These are phyloP conservation scores for Sphaeridia pumilis DNA, from an alignment of 2,888 invertebrate species.

Conservation along the genomic window DNA sequence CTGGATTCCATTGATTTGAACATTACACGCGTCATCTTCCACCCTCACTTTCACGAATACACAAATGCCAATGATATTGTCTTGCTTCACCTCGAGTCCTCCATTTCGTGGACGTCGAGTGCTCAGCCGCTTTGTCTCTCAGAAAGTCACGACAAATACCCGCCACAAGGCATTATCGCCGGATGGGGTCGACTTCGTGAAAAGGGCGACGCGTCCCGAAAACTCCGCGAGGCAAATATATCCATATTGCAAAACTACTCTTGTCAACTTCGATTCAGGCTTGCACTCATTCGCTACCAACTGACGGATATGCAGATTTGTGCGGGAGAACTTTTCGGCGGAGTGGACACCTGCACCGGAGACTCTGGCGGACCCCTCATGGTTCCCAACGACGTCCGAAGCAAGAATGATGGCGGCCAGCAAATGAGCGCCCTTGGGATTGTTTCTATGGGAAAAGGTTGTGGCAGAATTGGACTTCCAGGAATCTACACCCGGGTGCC, in stretches of 20 bases:
- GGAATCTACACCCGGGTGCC: slow-evolving; percentile 8
- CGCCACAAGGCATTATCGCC: slow-evolving; percentile 17
- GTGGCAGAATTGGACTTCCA: slow-evolving; percentile 9
- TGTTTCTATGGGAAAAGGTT: slow-evolving; percentile 10
- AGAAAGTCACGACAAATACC: slow-evolving; percentile 4
- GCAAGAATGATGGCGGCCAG: not conserved
- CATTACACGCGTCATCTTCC: slow-evolving; percentile 17
- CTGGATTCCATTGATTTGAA: slow-evolving; percentile 12
- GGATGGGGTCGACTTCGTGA: slow-evolving; percentile 25
- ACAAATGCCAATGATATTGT: slow-evolving; percentile 23
- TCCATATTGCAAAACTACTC: slow-evolving; percentile 3
- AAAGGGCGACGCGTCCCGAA: not conserved
- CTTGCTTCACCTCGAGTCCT: slow-evolving; percentile 18
- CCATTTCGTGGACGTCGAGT: slow-evolving; percentile 16
- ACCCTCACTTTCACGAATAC: slow-evolving; percentile 17
- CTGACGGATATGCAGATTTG: slow-evolving; percentile 13
- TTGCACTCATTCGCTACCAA: not conserved
- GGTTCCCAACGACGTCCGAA: slow-evolving; percentile 4
- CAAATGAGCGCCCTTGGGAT: slow-evolving; percentile 16
- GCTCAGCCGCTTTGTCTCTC: slow-evolving; percentile 27
- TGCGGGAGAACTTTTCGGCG: slow-evolving; percentile 20
- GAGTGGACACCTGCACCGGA: slow-evolving; percentile 16
- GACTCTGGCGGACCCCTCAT: slow-evolving; percentile 25
- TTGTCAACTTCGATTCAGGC: slow-evolving; percentile 6
- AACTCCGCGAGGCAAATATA: slow-evolving; percentile 4